A percentile compares a stretch with the other conserved stretches of the same genome.
Conservation (phyloP, 2,888 invertebrate species). For the Osedax fenrisi region DNA sequence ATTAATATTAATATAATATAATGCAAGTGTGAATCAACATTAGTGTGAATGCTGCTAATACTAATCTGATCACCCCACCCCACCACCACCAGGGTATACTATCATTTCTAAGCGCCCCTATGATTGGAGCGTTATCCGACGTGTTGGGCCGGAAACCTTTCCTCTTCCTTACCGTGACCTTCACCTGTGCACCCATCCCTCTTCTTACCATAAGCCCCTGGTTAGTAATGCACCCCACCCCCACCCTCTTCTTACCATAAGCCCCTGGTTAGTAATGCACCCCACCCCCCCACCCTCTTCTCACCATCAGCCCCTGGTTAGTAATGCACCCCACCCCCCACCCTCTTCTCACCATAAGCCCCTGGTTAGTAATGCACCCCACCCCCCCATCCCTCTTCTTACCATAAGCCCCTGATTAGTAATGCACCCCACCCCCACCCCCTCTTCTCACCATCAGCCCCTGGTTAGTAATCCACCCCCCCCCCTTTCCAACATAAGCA, state of each 20-base stretch:
- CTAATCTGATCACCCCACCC: too few species aligned
- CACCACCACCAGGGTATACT: slow-evolving; percentile 65
- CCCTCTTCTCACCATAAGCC: slow-evolving; percentile 71
- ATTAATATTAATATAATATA: too few species aligned
- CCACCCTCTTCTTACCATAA: too few species aligned
- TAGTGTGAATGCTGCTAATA: too few species aligned
- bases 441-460: too few species aligned
- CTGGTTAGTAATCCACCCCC: too few species aligned
- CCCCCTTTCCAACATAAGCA: slow-evolving; percentile 97
- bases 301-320: slow-evolving; percentile 92
- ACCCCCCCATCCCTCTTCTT: slow-evolving; percentile 95
- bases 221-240: slow-evolving; percentile 51
- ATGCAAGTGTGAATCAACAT: too few species aligned
- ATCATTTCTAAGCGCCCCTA: slow-evolving; percentile 89
- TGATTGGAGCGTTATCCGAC: slow-evolving; percentile 91
- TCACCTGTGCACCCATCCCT: slow-evolving; percentile 96
- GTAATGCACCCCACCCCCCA: slow-evolving; percentile 89
- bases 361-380: too few species aligned
- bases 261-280: too few species aligned
- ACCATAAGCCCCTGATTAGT: slow-evolving; percentile 84
- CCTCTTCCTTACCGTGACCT: slow-evolving; percentile 71
- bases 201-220: slow-evolving; percentile 96
- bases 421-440: neutral
- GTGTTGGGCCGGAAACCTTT: slow-evolving; percentile 89
- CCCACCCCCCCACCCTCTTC: slow-evolving; percentile 75